Conservation (phyloP, 2,888 invertebrate genomes). For the Aradus depressus region DNA sequence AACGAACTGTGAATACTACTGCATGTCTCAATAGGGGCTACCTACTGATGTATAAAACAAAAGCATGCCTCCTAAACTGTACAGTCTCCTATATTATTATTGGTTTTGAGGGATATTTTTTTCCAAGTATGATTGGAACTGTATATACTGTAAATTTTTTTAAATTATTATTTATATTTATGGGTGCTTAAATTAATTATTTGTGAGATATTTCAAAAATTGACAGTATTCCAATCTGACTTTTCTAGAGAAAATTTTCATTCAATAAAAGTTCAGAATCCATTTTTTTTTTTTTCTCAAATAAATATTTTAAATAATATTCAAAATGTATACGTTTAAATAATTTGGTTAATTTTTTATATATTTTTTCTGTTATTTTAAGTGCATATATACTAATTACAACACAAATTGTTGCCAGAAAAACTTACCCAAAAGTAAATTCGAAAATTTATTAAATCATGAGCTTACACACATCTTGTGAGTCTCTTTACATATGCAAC, state of each 20-base stretch:
- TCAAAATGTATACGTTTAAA: too few species aligned
- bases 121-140: conserved; percentile 25
- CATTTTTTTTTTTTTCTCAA: neutral
- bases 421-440: too few species aligned
- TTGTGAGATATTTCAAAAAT: conserved; percentile 51
- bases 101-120: conserved; percentile 16
- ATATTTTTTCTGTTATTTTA: conserved; percentile 1
- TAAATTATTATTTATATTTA: conserved; percentile 11
- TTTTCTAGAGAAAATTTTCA: too few species aligned
- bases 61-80: conserved; percentile 20
- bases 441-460: too few species aligned
- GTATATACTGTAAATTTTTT: conserved; percentile 24
- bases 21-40: conserved; percentile 7
- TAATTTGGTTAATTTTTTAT: neutral
- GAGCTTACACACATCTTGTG: too few species aligned
- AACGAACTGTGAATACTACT: conserved; percentile 4
- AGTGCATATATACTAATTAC: conserved; percentile 1
- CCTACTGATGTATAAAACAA: conserved; percentile 1
- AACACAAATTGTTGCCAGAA: too few species aligned
- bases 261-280: neutral
- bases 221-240: conserved; percentile 54
- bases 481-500: too few species aligned
- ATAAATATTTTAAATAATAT: neutral
- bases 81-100: conserved; percentile 26
- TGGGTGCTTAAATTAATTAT: conserved; percentile 13